Evolutionary conservation across 1,140 invertebrate genomes (phyloP), one percentile per base, ranked within the genome.

Genomic region (Eumeta japonica): DNA sequence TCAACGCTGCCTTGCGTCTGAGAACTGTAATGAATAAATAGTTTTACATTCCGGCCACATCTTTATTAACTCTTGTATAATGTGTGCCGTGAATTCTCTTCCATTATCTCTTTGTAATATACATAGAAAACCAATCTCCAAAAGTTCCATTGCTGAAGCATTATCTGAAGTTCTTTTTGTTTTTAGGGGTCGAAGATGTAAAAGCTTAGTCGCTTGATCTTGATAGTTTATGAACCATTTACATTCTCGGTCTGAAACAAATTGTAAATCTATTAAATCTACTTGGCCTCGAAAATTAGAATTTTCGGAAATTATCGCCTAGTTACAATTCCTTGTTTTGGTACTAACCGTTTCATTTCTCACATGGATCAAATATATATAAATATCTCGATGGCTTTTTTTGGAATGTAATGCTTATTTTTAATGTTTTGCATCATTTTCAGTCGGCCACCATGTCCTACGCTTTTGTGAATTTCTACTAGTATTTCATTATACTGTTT

Each of bases 141-240:
- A 41, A 45, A 72, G n/a, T n/a, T n/a, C n/a, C n/a, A n/a, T n/a
- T n/a, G n/a, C n/a, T 19, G 36, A 29, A 13, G 56, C 54, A 9
- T 58, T 52, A 41, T 60, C 55, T 29, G 39, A 35, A 17, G 55
- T 52, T 32, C 14, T 41, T 46, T 73, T 70, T 3, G 37, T 46
- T 41, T 48, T 49, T 11, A 71, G 33, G 10, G 62, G 39, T 37
- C 55, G 31, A 1, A 71, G 43, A 17, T 50, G 9, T 4, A 55
- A 27, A 51, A 72, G 78, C 47, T 78, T 79, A 4, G 67, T 76
- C 1, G 65, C 41, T 43, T 76, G 65, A 37, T 78, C 68, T 51
- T 79, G 62, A 46, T 78, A 79, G 14, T 65, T 51, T 17, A 79
- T 37, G 24, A 78, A 53, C 50, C 63, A 77, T 52, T 67, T 72